A percentile compares a stretch with the other conserved stretches of the same genome.
These are phyloP conservation scores for Labroides dimidiatus DNA, from an alignment of 2,797 vertebrate genomes.

Conservation along the genomic window DNA sequence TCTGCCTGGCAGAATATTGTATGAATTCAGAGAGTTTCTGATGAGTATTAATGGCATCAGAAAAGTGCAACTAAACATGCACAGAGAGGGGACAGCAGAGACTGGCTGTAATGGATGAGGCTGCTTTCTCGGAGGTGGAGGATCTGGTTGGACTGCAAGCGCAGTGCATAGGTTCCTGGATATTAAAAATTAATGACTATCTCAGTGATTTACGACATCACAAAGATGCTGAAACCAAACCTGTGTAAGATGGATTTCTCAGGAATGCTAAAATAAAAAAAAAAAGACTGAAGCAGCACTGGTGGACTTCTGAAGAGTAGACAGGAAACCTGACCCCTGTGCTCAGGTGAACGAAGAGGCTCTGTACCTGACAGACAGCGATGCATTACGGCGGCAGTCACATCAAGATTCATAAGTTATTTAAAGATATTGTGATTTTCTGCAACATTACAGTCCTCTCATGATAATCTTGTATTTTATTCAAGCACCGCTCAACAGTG, in stretches of 20 bases:
- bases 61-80: conserved; percentile 73
- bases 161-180: conserved; percentile 60
- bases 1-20: conserved; percentile 57
- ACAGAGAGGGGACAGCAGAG: conserved; percentile 51
- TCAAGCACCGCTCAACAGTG: conserved; percentile 6
- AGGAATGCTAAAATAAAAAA: conserved; percentile 13
- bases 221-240: conserved; percentile 69
- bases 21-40: conserved; percentile 66
- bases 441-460: conserved; percentile 14
- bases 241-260: conserved; percentile 73
- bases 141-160: conserved; percentile 60
- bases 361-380: conserved; percentile 14
- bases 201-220: conserved; percentile 82
- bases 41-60: conserved; percentile 80
- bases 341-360: conserved; percentile 12
- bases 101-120: conserved; percentile 72
- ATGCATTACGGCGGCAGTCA: conserved; percentile 6
- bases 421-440: not conserved
- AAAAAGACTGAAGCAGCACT: conserved; percentile 60
- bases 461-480: not conserved
- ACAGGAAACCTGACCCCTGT: conserved; percentile 16
- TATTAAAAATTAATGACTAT: conserved; percentile 83
- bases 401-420: conserved; percentile 18
- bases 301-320: conserved; percentile 20
- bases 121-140: conserved; percentile 45